Conservation (phyloP, 2,888 invertebrate species). For the Protodeltote pygarga region DNA sequence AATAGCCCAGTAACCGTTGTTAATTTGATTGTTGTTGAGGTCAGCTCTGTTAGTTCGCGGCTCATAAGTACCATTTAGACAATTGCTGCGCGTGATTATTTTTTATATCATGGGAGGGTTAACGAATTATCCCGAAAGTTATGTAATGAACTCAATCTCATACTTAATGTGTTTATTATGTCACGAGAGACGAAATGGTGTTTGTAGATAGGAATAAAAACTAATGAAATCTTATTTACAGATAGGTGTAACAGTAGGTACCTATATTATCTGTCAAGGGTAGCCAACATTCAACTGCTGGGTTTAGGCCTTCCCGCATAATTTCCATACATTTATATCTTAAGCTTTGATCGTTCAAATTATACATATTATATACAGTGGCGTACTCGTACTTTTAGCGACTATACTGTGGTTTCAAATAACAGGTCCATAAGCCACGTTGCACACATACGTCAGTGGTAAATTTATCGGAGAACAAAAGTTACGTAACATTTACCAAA, state of each 20-base stretch:
- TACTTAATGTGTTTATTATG: conserved; percentile 9
- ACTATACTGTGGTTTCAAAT: conserved; percentile 1
- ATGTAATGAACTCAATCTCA: conserved; percentile 10
- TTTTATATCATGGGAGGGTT: conserved; percentile 12
- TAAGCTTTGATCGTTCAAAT: too few species aligned
- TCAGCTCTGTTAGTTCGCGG: conserved; percentile 7
- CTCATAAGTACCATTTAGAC: conserved; percentile 22
- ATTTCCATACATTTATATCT: too few species aligned
- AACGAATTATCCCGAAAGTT: background rate
- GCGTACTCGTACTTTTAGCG: too few species aligned
- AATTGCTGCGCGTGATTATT: conserved; percentile 15
- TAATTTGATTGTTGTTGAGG: conserved; percentile 27
- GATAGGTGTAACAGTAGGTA: background rate
- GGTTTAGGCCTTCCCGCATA: too few species aligned
- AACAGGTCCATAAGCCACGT: too few species aligned
- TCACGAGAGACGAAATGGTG: background rate
- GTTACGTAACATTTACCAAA: conserved; percentile 21
- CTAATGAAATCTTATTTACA: background rate
- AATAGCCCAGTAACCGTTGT: conserved; percentile 14
- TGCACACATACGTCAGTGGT: conserved; percentile 19
- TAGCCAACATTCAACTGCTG: too few species aligned
- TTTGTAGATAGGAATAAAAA: conserved; percentile 3
- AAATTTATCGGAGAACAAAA: conserved; percentile 18
- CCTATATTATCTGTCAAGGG: too few species aligned
- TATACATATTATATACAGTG: too few species aligned